Conservation (phyloP, 2,888 invertebrate genomes). For the Altica lythri region DNA sequence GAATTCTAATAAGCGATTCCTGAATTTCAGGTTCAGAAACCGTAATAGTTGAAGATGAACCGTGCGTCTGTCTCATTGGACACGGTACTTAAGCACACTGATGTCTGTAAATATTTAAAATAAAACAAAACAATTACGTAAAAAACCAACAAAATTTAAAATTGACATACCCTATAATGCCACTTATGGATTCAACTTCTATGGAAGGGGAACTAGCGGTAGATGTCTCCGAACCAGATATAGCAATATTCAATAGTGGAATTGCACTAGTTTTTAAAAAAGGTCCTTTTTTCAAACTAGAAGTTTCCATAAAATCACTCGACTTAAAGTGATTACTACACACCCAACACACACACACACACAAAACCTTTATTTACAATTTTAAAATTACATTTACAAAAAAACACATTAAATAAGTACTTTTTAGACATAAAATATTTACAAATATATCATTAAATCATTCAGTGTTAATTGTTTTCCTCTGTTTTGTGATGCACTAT, state of each 20-base stretch:
- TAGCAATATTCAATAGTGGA: neutral
- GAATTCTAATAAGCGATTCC: neutral
- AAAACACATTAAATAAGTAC: too few species aligned
- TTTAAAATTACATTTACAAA: too few species aligned
- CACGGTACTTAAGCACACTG: neutral
- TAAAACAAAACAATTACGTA: neutral
- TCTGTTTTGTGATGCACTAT: too few species aligned
- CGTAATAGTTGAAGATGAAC: neutral
- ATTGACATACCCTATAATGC: neutral
- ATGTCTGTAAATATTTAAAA: neutral
- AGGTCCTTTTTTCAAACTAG: constrained; percentile 1
- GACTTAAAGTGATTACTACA: constrained; percentile 4
- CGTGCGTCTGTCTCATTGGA: neutral
- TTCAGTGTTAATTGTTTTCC: too few species aligned
- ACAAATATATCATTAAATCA: too few species aligned
- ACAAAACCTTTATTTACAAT: too few species aligned
- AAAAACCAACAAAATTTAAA: neutral
- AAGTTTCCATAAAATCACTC: constrained; percentile 2
- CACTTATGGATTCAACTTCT: neutral
- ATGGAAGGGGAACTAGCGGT: constrained; percentile 1
- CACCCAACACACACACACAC: too few species aligned
- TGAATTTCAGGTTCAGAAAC: neutral
- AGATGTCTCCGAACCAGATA: neutral
- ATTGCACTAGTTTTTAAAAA: constrained; percentile 5
- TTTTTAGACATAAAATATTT: too few species aligned